These are phyloP conservation scores for Delia radicum DNA, from an alignment of 1,140 invertebrate species.

Conservation along the genomic window DNA sequence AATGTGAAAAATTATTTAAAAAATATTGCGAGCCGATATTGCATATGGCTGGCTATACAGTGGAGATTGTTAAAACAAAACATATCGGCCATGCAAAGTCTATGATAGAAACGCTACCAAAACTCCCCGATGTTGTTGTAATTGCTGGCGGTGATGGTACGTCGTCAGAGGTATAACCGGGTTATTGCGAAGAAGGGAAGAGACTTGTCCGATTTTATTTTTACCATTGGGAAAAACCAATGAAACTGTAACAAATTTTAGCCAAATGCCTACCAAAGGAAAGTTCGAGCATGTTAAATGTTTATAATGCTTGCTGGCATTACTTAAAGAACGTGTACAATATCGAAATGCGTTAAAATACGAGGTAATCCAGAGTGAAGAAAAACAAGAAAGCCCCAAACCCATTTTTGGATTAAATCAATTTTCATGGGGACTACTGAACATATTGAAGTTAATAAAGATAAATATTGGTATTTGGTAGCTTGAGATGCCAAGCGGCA, in stretches of 20 bases:
- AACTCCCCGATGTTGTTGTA: slow-evolving; percentile 75
- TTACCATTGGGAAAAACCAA: slow-evolving; percentile 83
- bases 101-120: slow-evolving; percentile 64
- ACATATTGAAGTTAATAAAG: slow-evolving; percentile 71
- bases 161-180: slow-evolving; percentile 82
- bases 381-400: slow-evolving; percentile 50
- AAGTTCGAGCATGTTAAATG: slow-evolving; percentile 59
- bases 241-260: slow-evolving; percentile 66
- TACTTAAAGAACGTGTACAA: slow-evolving; percentile 72
- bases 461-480: slow-evolving; percentile 87
- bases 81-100: slow-evolving; percentile 82
- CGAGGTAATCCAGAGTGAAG: slow-evolving; percentile 62
- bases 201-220: slow-evolving; percentile 73
- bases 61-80: slow-evolving; percentile 81
- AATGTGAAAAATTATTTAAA: slow-evolving; percentile 73
- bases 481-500: slow-evolving; percentile 69
- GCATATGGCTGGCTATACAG: slow-evolving; percentile 79
- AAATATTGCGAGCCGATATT: slow-evolving; percentile 91
- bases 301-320: slow-evolving; percentile 79
- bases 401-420: slow-evolving; percentile 73
- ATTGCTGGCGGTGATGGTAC: slow-evolving; percentile 95
- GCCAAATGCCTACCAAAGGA: slow-evolving; percentile 59
- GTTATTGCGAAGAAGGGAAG: slow-evolving; percentile 67
- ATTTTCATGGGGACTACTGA: slow-evolving; percentile 81
- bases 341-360: slow-evolving; percentile 81